These are phyloP conservation scores for Egretta garzetta DNA, from an alignment of 2,113 vertebrate genomes.

Conservation along the genomic window DNA sequence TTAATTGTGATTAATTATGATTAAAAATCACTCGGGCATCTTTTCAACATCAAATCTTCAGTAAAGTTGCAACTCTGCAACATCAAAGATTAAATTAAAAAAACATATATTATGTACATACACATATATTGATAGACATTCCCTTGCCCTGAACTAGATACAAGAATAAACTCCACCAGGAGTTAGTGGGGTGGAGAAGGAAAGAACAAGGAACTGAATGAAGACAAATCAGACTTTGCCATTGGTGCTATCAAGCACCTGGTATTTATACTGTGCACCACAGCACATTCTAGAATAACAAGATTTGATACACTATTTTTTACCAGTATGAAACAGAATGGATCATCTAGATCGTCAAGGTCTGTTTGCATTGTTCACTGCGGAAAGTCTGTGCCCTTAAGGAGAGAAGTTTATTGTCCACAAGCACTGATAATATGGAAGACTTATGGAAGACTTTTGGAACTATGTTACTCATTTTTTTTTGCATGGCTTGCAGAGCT, in stretches of 20 bases:
- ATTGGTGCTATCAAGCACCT: not conserved
- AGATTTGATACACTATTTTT: not conserved
- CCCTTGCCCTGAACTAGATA: not conserved
- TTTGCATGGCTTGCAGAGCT: not conserved
- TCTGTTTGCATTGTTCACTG: not conserved
- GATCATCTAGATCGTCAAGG: not conserved
- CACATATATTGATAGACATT: not conserved
- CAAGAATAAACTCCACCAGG: not conserved
- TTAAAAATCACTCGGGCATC: not conserved
- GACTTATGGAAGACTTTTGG: not conserved
- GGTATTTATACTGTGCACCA: not conserved
- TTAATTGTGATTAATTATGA: too few relatives aligned
- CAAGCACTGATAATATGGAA: not conserved
- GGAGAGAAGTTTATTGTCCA: not conserved
- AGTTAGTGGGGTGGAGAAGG: not conserved
- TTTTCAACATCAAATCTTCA: not conserved
- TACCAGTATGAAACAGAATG: not conserved
- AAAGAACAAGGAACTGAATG: not conserved
- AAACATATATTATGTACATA: not conserved
- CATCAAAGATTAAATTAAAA: not conserved
- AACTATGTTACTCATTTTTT: not conserved
- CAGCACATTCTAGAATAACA: not conserved
- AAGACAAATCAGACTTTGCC: not conserved
- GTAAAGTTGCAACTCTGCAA: not conserved
- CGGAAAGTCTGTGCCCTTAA: not conserved